Evolutionary conservation across 1,140 invertebrate genomes (phyloP), one percentile per base, ranked within the genome.

Genomic region (Homarus americanus): DNA sequence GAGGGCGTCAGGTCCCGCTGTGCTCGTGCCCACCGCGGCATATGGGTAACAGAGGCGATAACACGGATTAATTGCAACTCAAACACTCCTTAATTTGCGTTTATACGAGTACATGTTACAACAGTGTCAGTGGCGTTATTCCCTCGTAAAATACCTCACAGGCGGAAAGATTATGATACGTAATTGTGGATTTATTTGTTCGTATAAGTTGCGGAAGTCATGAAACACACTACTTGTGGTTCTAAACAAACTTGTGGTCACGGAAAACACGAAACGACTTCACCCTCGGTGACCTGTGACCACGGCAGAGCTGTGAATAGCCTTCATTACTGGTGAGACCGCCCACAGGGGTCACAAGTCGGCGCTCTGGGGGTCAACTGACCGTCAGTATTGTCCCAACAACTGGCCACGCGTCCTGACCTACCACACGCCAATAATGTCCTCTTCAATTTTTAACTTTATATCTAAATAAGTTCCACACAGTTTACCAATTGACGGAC

Each of bases 291-390:
- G 73, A 78, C 75, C 84, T 78, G 38, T 63, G 36, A 38, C 9
- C 24, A 20, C 36, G 38, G n/a, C 10, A 12, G 69, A 41, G 82
- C 36, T 7, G 32, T 87, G 85, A 87, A 87, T 87, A 87, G 44
- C 75, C 85, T 58, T 87, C 85, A 87, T 87, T 87, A 87, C 85
- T 63, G 49, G 73, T 49, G 32, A 40, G 85, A 63, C 85, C 75
- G 85, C 73, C 85, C 75, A 78, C 85, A 87, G 73, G 53, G 85
- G 73, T 87, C 85, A 87, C 36, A 44, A 63, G 73, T 58, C 36
- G 32, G 28, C 85, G 73, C 85, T 53, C 73, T 75, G 63, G 85
- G 73, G 85, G 85, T 87, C 85, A 87, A 63, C 49, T 87, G 85
- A 79, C 85, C 85, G 38, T 75, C 7, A 17, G 49, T 78, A 87